Conservation (phyloP, 2,888 invertebrate genomes). For the Eustalomyia histrio region DNA sequence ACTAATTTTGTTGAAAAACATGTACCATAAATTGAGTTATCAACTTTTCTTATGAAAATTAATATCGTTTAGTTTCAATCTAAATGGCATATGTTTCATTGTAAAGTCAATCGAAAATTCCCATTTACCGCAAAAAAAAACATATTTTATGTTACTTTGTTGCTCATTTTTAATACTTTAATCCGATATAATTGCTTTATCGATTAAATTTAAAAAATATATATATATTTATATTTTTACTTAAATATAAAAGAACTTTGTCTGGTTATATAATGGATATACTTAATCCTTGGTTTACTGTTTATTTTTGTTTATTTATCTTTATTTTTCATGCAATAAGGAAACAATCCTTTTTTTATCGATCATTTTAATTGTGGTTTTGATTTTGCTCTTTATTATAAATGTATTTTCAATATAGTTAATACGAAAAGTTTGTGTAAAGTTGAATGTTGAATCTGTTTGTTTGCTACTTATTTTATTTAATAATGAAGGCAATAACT, state of each 20-base stretch:
- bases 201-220: slow-evolving; percentile 52
- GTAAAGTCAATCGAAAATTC: too few species aligned
- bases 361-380: slow-evolving; percentile 59
- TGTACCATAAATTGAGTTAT: too few species aligned
- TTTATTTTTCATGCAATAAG: slow-evolving; percentile 59
- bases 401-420: neutral
- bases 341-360: slow-evolving; percentile 53
- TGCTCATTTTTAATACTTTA: slow-evolving; percentile 36
- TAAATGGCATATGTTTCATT: too few species aligned
- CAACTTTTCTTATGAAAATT: too few species aligned
- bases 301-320: slow-evolving; percentile 52
- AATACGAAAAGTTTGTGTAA: slow-evolving; percentile 1
- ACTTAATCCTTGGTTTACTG: slow-evolving; percentile 46
- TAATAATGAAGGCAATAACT: slow-evolving; percentile 49
- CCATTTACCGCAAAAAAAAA: too few species aligned
- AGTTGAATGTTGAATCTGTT: slow-evolving; percentile 25
- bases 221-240: slow-evolving; percentile 10
- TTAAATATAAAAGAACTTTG: slow-evolving; percentile 16
- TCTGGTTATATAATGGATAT: slow-evolving; percentile 44
- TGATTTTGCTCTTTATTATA: slow-evolving; percentile 15
- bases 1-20: too few species aligned
- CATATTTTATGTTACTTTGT: neutral
- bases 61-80: too few species aligned
- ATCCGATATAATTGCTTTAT: slow-evolving; percentile 48
- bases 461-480: slow-evolving; percentile 38